Conservation (phyloP, 2,888 invertebrate genomes). For the Ornithoptera alexandrae region DNA sequence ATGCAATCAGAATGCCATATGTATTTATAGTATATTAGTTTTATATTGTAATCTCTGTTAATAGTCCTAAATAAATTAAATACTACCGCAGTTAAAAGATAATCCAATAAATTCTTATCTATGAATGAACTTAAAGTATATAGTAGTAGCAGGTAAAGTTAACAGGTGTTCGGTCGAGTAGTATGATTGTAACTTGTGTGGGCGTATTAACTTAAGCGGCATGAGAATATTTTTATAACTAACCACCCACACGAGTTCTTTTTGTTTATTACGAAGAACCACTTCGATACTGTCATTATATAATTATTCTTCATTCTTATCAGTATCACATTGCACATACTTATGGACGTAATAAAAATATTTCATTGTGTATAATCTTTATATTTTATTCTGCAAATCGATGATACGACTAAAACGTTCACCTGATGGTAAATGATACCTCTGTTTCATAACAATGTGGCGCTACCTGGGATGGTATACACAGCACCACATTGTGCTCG, state of each 20-base stretch:
- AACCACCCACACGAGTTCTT: conserved; percentile 19
- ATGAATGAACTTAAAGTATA: conserved; percentile 23
- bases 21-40: no score
- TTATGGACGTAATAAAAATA: no score
- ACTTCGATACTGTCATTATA: background rate
- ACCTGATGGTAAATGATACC: no score
- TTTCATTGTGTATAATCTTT: no score
- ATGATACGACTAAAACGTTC: no score
- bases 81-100: background rate
- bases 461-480: no score
- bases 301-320: background rate
- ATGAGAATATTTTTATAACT: conserved; percentile 21
- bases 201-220: conserved; percentile 28
- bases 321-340: background rate
- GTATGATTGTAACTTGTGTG: conserved; percentile 22
- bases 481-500: no score
- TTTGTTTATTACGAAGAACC: background rate
- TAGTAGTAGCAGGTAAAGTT: conserved; percentile 8
- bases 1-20: no score
- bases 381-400: no score
- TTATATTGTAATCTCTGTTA: no score
- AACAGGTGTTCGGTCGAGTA: conserved; percentile 21
- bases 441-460: no score
- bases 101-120: conserved; percentile 13
- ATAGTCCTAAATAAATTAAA: no score